These are phyloP conservation scores for Notoglanidium macrostoma DNA, from an alignment of 2,797 vertebrate species.

Conservation along the genomic window DNA sequence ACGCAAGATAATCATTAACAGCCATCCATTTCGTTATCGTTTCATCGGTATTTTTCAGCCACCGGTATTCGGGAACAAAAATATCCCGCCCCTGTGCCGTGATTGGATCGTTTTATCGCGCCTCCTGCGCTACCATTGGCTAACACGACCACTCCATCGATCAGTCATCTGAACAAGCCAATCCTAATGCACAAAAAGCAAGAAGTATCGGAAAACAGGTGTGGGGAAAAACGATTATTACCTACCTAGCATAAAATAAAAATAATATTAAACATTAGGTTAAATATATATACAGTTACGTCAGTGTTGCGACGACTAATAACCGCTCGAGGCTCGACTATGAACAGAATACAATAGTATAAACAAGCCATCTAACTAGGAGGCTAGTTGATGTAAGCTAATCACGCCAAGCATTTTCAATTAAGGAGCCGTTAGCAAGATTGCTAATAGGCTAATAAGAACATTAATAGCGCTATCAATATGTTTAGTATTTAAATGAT, in stretches of 20 bases:
- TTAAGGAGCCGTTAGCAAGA: not conserved
- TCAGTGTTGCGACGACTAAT: not conserved
- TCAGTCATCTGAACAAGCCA: constrained; percentile 13
- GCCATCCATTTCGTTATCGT: not conserved
- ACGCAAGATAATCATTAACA: not conserved
- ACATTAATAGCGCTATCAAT: no score
- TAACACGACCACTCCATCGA: not conserved
- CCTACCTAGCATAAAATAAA: not conserved
- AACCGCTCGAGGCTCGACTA: no score
- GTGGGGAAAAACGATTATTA: not conserved
- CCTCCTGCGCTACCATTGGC: constrained; percentile 2
- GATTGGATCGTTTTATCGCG: not conserved
- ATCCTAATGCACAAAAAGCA: not conserved
- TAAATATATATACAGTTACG: not conserved
- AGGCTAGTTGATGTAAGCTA: constrained; percentile 50
- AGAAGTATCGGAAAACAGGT: not conserved
- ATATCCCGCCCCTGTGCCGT: not conserved
- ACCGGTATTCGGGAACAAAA: not conserved
- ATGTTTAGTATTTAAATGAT: not conserved
- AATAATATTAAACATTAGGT: constrained; percentile 14
- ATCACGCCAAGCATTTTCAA: not conserved
- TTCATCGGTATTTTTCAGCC: not conserved
- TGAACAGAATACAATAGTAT: not conserved
- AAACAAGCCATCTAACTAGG: not conserved
- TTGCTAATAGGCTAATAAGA: not conserved